Evolutionary conservation across 2,797 vertebrate genomes (phyloP).

Genomic region (Lepus oiostolus): DNA sequence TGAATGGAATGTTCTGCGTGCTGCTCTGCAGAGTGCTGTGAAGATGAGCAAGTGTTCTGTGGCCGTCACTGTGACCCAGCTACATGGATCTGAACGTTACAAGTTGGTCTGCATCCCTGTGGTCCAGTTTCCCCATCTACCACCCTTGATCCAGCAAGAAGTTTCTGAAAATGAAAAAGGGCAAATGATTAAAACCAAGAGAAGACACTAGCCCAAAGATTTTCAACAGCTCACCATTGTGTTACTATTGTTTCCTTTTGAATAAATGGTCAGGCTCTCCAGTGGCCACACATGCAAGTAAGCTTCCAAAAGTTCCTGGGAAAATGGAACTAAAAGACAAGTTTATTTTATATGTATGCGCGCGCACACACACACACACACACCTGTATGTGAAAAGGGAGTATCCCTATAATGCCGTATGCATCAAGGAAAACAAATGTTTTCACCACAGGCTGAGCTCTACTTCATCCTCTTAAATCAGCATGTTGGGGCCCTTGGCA

Average conservation of each 20-base stretch:
- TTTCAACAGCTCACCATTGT: not conserved
- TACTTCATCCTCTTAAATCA: constrained; percentile 59
- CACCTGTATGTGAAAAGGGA: not conserved
- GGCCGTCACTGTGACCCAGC: not conserved
- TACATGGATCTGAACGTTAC: not conserved
- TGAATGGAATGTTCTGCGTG: not conserved
- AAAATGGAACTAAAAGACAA: no score
- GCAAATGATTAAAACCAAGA: not conserved
- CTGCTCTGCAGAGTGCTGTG: no score
- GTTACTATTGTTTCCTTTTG: not conserved
- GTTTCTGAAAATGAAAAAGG: not conserved
- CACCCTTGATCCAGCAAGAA: not conserved
- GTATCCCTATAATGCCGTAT: not conserved
- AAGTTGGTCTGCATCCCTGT: not conserved
- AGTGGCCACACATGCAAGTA: not conserved
- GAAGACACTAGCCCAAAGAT: not conserved
- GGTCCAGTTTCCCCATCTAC: not conserved
- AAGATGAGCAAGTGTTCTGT: not conserved
- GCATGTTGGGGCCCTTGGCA: not conserved
- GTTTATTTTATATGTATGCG: no score
- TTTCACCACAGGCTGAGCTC: not conserved
- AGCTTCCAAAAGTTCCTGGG: no score
- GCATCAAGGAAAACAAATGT: not conserved
- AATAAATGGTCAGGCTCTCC: not conserved
- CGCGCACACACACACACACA: no score